A percentile compares a stretch with the other conserved stretches of the same genome.
Conservation (phyloP, 2,113 vertebrate species). For the Pterocles burchelli region DNA sequence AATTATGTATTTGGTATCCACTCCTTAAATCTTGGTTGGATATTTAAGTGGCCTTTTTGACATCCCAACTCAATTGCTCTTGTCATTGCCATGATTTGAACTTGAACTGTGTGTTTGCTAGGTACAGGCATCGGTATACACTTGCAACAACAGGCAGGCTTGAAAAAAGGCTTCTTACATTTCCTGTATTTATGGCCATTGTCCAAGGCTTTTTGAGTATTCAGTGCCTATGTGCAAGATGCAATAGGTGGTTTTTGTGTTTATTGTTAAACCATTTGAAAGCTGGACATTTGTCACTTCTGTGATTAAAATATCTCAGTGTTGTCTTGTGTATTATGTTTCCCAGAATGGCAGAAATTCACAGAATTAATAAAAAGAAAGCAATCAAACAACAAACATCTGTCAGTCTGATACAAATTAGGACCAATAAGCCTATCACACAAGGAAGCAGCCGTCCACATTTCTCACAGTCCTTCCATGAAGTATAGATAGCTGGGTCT, state of each 20-base stretch:
- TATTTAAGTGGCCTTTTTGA: not conserved
- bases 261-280: not conserved
- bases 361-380: not conserved
- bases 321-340: not conserved
- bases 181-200: not conserved
- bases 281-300: not conserved
- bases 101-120: not conserved
- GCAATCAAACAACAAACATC: not conserved
- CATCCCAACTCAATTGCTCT: not conserved
- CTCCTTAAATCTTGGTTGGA: not conserved
- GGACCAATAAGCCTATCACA: not conserved
- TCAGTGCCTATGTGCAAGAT: not conserved
- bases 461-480: not conserved
- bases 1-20: not conserved
- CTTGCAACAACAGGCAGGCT: not conserved
- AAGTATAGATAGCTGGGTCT: not conserved
- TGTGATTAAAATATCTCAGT: not conserved
- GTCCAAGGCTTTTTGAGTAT: not conserved
- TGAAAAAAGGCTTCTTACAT: not conserved
- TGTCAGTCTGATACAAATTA: not conserved
- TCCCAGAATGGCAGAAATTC: not conserved
- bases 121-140: not conserved
- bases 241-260: not conserved
- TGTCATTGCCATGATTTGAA: not conserved
- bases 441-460: not conserved